Conservation (phyloP, 2,888 invertebrate species). For the Cecidostiba fungosa region DNA sequence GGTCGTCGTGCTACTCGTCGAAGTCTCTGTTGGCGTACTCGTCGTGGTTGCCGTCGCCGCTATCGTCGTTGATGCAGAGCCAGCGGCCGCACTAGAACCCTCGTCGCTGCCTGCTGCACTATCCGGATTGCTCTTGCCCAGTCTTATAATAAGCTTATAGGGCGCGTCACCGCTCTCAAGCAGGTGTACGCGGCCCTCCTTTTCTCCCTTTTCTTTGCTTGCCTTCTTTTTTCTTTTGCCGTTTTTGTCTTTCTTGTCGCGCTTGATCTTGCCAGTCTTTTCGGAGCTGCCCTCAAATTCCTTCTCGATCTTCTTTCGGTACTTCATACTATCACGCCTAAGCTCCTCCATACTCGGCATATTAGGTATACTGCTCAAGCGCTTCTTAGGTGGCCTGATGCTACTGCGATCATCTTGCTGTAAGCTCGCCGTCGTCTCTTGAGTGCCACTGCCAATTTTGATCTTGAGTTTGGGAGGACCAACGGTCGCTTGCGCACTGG, state of each 20-base stretch:
- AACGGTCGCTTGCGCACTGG: constrained; percentile 55
- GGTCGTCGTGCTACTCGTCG: constrained; percentile 7
- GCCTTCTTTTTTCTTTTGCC: constrained; percentile 82
- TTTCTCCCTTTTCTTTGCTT: constrained; percentile 81
- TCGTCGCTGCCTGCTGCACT: constrained; percentile 47
- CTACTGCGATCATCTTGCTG: constrained; percentile 74
- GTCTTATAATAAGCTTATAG: constrained; percentile 89
- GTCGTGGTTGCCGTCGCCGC: not conserved
- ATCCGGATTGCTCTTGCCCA: constrained; percentile 80
- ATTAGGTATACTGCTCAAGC: constrained; percentile 83
- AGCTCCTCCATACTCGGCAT: constrained; percentile 90
- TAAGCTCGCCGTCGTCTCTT: constrained; percentile 79
- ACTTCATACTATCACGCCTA: constrained; percentile 93
- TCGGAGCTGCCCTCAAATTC: constrained; percentile 86
- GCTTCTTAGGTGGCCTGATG: constrained; percentile 90
- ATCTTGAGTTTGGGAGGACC: constrained; percentile 85
- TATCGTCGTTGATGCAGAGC: not conserved
- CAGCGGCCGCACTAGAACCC: not conserved
- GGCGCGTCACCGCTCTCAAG: constrained; percentile 83
- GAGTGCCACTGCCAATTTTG: constrained; percentile 85
- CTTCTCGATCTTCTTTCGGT: constrained; percentile 91
- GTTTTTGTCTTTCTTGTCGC: constrained; percentile 82
- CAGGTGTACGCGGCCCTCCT: constrained; percentile 82
- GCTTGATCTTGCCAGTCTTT: constrained; percentile 74
- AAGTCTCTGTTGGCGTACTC: not conserved